Evolutionary conservation across 1,140 invertebrate genomes (phyloP), one percentile per base, ranked within the genome.

Genomic region (Arctopsyche grandis): DNA sequence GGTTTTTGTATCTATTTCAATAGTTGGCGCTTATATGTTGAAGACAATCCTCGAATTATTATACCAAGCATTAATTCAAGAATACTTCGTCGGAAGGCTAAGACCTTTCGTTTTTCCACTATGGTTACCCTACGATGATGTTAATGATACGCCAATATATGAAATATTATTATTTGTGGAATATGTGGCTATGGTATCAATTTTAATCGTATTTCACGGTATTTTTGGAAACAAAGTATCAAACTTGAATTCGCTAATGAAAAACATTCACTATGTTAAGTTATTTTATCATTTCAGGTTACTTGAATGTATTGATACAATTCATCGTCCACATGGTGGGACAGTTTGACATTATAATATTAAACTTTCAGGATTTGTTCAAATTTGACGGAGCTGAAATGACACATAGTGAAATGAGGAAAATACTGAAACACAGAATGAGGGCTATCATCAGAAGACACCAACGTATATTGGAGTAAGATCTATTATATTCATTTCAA

Each of bases 201-300:
- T 76, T 10, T 19, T 44, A 5, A 63, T 1, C 9, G 43, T 66
- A 9, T 52, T 21, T 48, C 5, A 3, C 24, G 43, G 71, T 74
- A 43, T 44, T 38, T 38, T 38, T 38, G 38, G 4, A 71, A 3
- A 71, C n/a, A 22, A 38, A 70, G 48, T 52, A 21, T 74, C 3
- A 14, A 52, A 52, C 12, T 52, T 12, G 12, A 52, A 52, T 52
- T 52, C 4, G 3, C 10, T 12, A 12, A 16, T 1, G 48, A 52
- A 1, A 66, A 29, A 19, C 0, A 16, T 22, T 66, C 7, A 12
- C 1, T 24, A 52, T 24, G 10, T 56, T 19, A 52, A 48, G 1
- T 16, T 70, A n/a, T n/a, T n/a, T n/a, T n/a, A n/a, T n/a, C n/a
- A n/a, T 78, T 78, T 0, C 21, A 80, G 79, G n/a, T 22, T 80